These are phyloP conservation scores for Epistrophe grossulariae DNA, from an alignment of 2,888 invertebrate species.

Conservation along the genomic window DNA sequence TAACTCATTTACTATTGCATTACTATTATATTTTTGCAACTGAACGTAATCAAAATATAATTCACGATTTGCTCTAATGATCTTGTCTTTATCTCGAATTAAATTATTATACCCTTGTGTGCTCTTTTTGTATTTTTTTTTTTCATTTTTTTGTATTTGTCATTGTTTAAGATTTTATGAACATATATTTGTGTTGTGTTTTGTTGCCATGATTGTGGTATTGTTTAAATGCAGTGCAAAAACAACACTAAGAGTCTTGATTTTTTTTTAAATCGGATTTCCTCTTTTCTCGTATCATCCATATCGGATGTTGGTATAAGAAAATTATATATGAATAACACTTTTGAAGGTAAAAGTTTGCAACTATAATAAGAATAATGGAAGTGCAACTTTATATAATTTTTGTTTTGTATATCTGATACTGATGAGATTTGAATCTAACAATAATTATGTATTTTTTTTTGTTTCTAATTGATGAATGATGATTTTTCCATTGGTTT, in stretches of 20 bases:
- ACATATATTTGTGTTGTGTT: neutral
- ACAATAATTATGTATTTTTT: slow-evolving; percentile 61
- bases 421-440: slow-evolving; percentile 67
- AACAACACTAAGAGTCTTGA: slow-evolving; percentile 31
- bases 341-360: slow-evolving; percentile 54
- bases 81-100: slow-evolving; percentile 73
- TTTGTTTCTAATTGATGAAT: slow-evolving; percentile 48
- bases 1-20: slow-evolving; percentile 38
- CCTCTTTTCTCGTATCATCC: slow-evolving; percentile 44
- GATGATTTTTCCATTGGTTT: neutral
- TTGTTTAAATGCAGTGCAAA: slow-evolving; percentile 37
- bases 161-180: slow-evolving; percentile 45
- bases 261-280: slow-evolving; percentile 61
- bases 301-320: slow-evolving; percentile 21
- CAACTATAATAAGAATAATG: slow-evolving; percentile 22
- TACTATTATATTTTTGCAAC: slow-evolving; percentile 49
- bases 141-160: slow-evolving; percentile 27
- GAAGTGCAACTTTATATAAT: slow-evolving; percentile 39
- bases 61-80: slow-evolving; percentile 76
- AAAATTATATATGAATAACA: slow-evolving; percentile 43
- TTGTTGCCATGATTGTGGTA: slow-evolving; percentile 30
- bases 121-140: slow-evolving; percentile 13
- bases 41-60: slow-evolving; percentile 71
- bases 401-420: slow-evolving; percentile 32
- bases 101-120: slow-evolving; percentile 59